These are phyloP conservation scores for Platycheirus rosarum DNA, from an alignment of 2,888 invertebrate species.

Conservation along the genomic window DNA sequence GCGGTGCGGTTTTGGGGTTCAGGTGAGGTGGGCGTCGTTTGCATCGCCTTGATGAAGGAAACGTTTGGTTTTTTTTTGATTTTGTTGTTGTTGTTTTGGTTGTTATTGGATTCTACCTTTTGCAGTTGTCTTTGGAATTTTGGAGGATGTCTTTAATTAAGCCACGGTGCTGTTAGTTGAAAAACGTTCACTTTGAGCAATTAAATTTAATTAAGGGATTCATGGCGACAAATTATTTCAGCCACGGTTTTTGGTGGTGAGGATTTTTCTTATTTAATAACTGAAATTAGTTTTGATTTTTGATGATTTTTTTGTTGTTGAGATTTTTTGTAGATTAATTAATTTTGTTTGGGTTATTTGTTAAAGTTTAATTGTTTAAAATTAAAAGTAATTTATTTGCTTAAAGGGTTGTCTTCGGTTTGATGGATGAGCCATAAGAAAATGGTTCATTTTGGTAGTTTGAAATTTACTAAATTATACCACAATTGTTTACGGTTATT, in stretches of 20 bases:
- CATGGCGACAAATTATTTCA: conserved; percentile 20
- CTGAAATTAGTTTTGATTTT: not conserved
- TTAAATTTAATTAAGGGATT: conserved; percentile 69
- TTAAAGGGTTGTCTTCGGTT: too few species aligned
- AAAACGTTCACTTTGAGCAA: conserved; percentile 63
- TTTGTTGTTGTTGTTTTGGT: too few species aligned
- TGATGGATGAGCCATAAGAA: too few species aligned
- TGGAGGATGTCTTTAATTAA: conserved; percentile 59
- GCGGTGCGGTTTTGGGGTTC: too few species aligned
- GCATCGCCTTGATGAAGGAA: conserved; percentile 33
- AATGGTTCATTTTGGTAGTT: too few species aligned
- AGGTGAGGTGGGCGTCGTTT: conserved; percentile 1
- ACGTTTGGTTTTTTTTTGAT: conserved; percentile 29
- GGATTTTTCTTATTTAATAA: conserved; percentile 5
- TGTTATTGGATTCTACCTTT: conserved; percentile 11
- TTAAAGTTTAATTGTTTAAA: too few species aligned
- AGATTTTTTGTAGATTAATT: too few species aligned
- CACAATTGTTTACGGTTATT: too few species aligned
- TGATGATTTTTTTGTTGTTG: not conserved
- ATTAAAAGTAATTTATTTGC: too few species aligned
- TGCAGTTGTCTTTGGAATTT: conserved; percentile 35
- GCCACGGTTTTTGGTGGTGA: conserved; percentile 6
- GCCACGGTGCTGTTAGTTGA: conserved; percentile 41
- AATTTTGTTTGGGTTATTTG: too few species aligned
- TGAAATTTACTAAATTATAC: too few species aligned